These are phyloP conservation scores for Piliocolobus tephrosceles DNA, from an alignment of 2,113 vertebrate genomes.

Conservation along the genomic window DNA sequence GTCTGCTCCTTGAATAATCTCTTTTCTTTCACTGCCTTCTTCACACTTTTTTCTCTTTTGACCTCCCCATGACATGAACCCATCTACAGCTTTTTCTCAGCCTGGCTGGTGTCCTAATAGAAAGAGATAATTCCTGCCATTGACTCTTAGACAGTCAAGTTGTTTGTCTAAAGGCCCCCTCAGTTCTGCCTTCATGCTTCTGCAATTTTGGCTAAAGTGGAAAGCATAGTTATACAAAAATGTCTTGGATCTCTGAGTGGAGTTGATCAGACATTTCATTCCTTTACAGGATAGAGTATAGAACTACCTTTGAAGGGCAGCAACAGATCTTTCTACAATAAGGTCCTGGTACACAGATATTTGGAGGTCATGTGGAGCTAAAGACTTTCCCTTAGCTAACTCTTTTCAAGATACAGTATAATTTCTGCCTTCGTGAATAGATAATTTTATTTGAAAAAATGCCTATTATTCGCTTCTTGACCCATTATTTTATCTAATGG, in stretches of 20 bases:
- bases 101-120: neutral
- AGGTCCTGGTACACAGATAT: neutral
- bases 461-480: neutral
- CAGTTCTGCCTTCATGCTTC: neutral
- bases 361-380: neutral
- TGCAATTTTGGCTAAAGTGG: neutral
- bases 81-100: neutral
- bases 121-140: neutral
- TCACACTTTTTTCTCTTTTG: neutral
- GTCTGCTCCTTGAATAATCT: neutral
- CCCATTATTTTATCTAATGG: neutral
- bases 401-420: neutral
- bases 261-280: neutral
- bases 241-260: neutral
- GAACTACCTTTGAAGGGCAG: neutral
- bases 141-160: neutral
- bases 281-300: neutral
- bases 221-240: neutral
- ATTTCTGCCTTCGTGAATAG: neutral
- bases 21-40: neutral
- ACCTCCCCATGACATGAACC: neutral
- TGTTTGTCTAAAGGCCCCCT: neutral
- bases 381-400: neutral
- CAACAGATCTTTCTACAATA: neutral
- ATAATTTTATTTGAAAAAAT: neutral